These are phyloP conservation scores for Yponomeuta cagnagella DNA, from an alignment of 2,888 invertebrate species.

Conservation along the genomic window DNA sequence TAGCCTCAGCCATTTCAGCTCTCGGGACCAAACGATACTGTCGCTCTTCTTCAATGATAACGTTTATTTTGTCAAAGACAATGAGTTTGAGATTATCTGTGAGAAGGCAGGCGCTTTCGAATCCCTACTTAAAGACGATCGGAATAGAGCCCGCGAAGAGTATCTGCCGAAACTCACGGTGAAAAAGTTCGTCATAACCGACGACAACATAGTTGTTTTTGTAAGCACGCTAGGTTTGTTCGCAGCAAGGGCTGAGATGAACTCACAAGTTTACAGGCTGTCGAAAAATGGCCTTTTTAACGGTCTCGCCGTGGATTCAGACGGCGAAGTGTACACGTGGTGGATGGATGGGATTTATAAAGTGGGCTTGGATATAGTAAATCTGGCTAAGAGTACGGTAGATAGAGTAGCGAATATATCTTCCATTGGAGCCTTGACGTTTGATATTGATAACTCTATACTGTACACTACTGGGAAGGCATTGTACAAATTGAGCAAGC, in stretches of 20 bases:
- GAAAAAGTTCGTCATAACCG: too few species aligned
- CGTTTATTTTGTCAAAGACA: constrained; percentile 45
- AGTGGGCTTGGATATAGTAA: constrained; percentile 35
- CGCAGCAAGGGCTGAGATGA: constrained; percentile 16
- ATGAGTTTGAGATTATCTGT: constrained; percentile 25
- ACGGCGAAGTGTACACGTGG: constrained; percentile 54
- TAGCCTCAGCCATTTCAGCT: constrained; percentile 44
- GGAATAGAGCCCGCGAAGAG: not conserved
- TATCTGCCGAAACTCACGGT: constrained; percentile 27
- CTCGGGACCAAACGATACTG: constrained; percentile 46
- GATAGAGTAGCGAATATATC: constrained; percentile 41
- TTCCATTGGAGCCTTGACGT: constrained; percentile 49
- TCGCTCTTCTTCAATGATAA: constrained; percentile 49
- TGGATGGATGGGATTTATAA: constrained; percentile 62
- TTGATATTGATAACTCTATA: constrained; percentile 56
- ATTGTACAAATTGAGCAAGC: constrained; percentile 36
- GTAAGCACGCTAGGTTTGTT: too few species aligned
- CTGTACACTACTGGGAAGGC: constrained; percentile 44
- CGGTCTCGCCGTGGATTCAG: constrained; percentile 51
- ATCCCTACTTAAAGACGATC: constrained; percentile 32
- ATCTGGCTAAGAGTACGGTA: constrained; percentile 38
- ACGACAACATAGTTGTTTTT: too few species aligned
- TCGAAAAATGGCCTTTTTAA: constrained; percentile 54
- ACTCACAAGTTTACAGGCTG: constrained; percentile 33
- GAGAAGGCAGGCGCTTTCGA: constrained; percentile 44